Evolutionary conservation across 2,797 vertebrate genomes (phyloP).

Genomic region (Pelobates cultripes): DNA sequence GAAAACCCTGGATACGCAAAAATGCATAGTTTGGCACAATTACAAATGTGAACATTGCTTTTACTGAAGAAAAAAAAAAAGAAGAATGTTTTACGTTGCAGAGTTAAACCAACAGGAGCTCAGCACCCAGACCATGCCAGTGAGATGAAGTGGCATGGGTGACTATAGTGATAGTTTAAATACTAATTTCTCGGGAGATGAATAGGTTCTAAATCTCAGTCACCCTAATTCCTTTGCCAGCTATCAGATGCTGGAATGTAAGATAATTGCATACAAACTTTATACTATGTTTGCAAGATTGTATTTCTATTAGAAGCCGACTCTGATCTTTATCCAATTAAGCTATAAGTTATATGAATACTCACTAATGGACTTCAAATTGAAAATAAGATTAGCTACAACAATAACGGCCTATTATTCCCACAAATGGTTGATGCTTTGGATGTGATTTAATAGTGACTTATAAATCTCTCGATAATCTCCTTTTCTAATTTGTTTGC

Average conservation of each 20-base stretch:
- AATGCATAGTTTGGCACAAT: too few species aligned
- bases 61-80: too few species aligned
- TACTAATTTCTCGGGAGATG: too few species aligned
- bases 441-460: not conserved
- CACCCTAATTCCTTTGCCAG: not conserved
- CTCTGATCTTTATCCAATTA: not conserved
- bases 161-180: too few species aligned
- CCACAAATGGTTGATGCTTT: not conserved
- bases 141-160: too few species aligned
- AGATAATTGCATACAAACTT: not conserved
- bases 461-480: constrained; percentile 30
- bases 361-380: constrained; percentile 1
- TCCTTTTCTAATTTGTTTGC: constrained; percentile 37
- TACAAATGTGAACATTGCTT: too few species aligned
- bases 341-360: not conserved
- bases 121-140: too few species aligned
- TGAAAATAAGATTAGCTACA: not conserved
- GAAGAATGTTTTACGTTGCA: too few species aligned
- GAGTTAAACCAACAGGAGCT: too few species aligned
- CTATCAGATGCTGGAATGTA: not conserved
- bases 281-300: not conserved
- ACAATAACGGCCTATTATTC: not conserved
- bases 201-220: too few species aligned
- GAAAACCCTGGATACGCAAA: too few species aligned
- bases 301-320: not conserved